Conservation (phyloP, 1,140 invertebrate genomes). For the Helicoverpa armigera region DNA sequence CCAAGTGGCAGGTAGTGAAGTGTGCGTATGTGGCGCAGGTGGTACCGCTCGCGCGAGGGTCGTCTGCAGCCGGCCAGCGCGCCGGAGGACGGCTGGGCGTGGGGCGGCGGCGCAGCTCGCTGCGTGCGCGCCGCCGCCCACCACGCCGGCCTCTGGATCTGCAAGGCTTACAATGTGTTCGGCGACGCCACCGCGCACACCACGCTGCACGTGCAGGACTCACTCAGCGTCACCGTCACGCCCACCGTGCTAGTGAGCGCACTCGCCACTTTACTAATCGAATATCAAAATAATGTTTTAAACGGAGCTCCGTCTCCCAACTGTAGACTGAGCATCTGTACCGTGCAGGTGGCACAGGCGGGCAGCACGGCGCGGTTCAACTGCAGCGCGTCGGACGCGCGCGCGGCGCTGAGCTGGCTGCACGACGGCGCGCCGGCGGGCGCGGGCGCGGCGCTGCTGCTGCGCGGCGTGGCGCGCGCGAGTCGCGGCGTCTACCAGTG, state of each 20-base stretch:
- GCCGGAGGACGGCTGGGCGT: conserved; percentile 59
- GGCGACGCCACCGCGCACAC: conserved; percentile 74
- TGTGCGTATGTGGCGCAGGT: conserved; percentile 54
- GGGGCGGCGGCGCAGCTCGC: conserved; percentile 75
- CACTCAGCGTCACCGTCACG: conserved; percentile 64
- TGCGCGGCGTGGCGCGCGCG: conserved; percentile 89
- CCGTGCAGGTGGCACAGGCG: conserved; percentile 69
- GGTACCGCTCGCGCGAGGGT: conserved; percentile 71
- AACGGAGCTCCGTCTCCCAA: too few relatives aligned
- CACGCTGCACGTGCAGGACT: conserved; percentile 62
- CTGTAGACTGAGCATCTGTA: neutral
- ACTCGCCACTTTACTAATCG: neutral
- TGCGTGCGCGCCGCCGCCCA: conserved; percentile 59
- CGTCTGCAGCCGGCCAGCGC: conserved; percentile 60
- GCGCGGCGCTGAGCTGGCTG: conserved; percentile 90
- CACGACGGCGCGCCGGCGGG: conserved; percentile 89
- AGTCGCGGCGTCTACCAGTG: conserved; percentile 95
- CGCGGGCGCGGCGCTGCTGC: conserved; percentile 86
- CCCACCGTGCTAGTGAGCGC: conserved; percentile 62
- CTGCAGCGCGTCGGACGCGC: conserved; percentile 90
- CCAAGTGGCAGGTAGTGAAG: too few relatives aligned
- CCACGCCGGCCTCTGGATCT: conserved; percentile 70
- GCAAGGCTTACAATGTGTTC: conserved; percentile 74
- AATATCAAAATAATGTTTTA: too few relatives aligned
- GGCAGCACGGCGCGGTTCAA: conserved; percentile 74